Evolutionary conservation across 2,113 vertebrate species (phyloP).

Genomic region (Scophthalmus maximus): DNA sequence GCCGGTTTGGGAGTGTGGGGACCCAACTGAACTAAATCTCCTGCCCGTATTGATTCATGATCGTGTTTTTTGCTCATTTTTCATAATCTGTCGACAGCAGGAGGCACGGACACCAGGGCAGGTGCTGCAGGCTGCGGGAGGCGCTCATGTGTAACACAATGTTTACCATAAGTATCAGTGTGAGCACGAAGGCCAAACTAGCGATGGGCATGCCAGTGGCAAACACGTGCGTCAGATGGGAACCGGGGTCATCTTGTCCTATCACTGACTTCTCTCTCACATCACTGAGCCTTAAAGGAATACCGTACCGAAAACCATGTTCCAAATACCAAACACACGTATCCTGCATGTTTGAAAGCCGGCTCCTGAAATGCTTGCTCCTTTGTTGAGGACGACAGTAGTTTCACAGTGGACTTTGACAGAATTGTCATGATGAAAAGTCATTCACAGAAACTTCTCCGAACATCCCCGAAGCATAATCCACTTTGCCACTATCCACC

Average conservation of each 20-base stretch:
- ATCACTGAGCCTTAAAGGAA: conserved; percentile 8
- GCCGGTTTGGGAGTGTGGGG: conserved; percentile 13
- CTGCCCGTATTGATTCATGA: conserved; percentile 55
- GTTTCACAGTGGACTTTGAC: background rate
- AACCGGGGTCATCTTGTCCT: conserved; percentile 42
- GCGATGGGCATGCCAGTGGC: conserved; percentile 46
- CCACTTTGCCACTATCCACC: conserved; percentile 13
- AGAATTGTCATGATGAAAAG: background rate
- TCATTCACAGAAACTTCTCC: conserved; percentile 3
- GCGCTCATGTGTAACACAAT: conserved; percentile 17
- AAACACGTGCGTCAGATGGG: conserved; percentile 41
- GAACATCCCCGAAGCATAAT: conserved; percentile 5
- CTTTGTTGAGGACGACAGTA: background rate
- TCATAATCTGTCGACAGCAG: conserved; percentile 46
- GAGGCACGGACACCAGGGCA: conserved; percentile 12
- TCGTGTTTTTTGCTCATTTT: conserved; percentile 7
- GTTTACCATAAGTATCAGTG: conserved; percentile 28
- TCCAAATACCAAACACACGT: conserved; percentile 22
- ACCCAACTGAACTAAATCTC: conserved; percentile 42
- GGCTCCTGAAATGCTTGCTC: conserved; percentile 3
- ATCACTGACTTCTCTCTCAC: conserved; percentile 36
- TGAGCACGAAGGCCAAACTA: conserved; percentile 24
- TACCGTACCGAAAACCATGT: background rate
- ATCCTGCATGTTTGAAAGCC: conserved; percentile 18
- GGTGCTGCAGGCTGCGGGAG: conserved; percentile 13